Evolutionary conservation across 2,888 invertebrate genomes (phyloP).

Genomic region (Agonopterix heracliana): DNA sequence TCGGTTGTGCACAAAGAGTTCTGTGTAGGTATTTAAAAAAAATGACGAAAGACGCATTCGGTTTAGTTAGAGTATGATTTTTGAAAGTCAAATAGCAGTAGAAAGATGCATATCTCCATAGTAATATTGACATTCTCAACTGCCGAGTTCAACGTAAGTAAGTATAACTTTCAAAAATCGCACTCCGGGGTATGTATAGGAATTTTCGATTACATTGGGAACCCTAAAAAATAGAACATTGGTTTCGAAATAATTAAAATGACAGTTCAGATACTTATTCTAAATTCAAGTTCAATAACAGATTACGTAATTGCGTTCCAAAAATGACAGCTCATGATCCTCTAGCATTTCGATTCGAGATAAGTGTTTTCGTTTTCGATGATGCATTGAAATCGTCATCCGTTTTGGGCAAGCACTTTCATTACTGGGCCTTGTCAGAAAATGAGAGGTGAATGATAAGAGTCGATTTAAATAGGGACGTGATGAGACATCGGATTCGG

Average conservation of each 20-base stretch:
- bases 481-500: too few species aligned
- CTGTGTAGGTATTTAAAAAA: too few species aligned
- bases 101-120: too few species aligned
- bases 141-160: too few species aligned
- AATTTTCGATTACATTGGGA: too few species aligned
- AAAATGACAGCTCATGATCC: neutral
- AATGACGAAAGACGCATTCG: too few species aligned
- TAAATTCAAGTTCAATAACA: slow-evolving; percentile 54
- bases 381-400: slow-evolving; percentile 10
- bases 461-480: slow-evolving; percentile 14
- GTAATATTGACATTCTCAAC: too few species aligned
- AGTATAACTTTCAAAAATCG: too few species aligned
- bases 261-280: slow-evolving; percentile 18
- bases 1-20: too few species aligned
- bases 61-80: too few species aligned
- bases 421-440: slow-evolving; percentile 24
- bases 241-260: slow-evolving; percentile 14
- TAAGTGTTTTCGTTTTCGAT: slow-evolving; percentile 1
- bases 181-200: too few species aligned
- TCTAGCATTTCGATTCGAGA: neutral
- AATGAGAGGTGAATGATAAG: slow-evolving; percentile 18
- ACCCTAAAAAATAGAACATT: slow-evolving; percentile 7
- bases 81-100: too few species aligned
- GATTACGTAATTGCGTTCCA: slow-evolving; percentile 19
- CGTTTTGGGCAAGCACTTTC: slow-evolving; percentile 37